These are phyloP conservation scores for Chanos chanos DNA, from an alignment of 2,797 vertebrate species.

Conservation along the genomic window DNA sequence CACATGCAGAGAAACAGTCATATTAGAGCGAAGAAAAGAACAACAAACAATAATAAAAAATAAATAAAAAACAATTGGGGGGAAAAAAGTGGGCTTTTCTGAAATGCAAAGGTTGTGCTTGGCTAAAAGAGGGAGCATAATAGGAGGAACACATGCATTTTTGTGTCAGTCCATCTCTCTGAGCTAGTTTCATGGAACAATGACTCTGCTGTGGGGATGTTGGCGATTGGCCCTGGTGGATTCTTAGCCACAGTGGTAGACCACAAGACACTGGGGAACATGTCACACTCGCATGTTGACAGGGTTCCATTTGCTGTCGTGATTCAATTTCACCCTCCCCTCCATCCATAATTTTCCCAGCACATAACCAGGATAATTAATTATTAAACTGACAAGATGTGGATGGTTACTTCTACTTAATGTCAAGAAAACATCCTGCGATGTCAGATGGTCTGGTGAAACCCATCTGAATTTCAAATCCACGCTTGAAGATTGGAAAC, in stretches of 20 bases:
- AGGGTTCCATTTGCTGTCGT: constrained; percentile 1
- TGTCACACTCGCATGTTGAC: constrained; percentile 2
- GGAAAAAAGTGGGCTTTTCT: background rate
- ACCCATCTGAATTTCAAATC: constrained; percentile 33
- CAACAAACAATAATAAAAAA: constrained; percentile 12
- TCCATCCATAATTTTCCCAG: constrained; percentile 24
- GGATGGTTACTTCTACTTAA: constrained; percentile 21
- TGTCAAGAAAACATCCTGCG: constrained; percentile 19
- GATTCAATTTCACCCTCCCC: constrained; percentile 15
- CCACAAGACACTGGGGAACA: background rate
- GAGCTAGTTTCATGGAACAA: constrained; percentile 6
- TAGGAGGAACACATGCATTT: too few species aligned
- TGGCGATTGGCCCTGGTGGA: background rate
- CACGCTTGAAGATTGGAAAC: constrained; percentile 12
- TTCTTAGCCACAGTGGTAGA: background rate
- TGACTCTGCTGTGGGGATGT: background rate
- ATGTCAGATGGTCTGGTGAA: background rate
- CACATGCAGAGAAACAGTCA: background rate
- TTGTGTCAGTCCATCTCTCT: background rate
- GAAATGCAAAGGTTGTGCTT: background rate
- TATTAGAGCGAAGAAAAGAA: background rate
- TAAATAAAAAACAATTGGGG: constrained; percentile 30
- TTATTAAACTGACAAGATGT: constrained; percentile 21
- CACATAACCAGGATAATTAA: constrained; percentile 23
- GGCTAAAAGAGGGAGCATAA: too few species aligned